A percentile compares a stretch with the other conserved stretches of the same genome.
These are phyloP conservation scores for Phenganax marumi DNA, from an alignment of 92 coral and sea anemone genomes.

Conservation along the genomic window DNA sequence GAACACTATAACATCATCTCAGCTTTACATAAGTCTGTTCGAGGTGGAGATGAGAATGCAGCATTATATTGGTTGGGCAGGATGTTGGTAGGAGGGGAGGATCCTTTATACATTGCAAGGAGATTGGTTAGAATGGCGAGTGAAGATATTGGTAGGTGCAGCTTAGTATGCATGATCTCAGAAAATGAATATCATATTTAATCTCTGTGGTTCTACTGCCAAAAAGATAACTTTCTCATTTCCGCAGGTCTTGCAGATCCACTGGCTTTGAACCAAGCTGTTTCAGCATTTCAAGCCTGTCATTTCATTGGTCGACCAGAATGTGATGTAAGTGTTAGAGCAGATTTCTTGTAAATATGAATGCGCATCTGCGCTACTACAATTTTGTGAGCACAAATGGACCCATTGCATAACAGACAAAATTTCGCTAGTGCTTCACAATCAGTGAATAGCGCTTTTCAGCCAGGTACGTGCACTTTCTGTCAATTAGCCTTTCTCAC, in stretches of 20 bases:
- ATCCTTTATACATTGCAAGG: conserved; percentile 86
- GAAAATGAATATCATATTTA: no score
- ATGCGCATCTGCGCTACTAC: no score
- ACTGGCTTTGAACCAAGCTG: conserved; percentile 82
- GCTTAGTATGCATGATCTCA: no score
- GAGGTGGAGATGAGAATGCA: conserved; percentile 95
- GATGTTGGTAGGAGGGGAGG: conserved; percentile 96
- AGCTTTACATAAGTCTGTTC: conserved; percentile 91
- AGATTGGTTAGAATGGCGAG: conserved; percentile 92
- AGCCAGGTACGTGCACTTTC: no score
- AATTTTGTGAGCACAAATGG: no score
- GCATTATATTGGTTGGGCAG: conserved; percentile 94
- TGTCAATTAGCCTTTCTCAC: no score
- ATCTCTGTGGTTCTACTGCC: no score
- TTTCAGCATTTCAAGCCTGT: conserved; percentile 96
- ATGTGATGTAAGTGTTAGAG: conserved; percentile 74
- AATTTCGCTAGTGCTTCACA: no score
- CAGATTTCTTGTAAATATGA: neutral
- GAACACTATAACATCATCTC: conserved; percentile 93
- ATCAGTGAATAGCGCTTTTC: no score
- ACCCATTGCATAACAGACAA: no score
- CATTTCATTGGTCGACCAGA: conserved; percentile 98
- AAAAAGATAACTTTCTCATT: neutral
- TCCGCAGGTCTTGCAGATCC: conserved; percentile 89
- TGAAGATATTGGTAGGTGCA: conserved; percentile 88